A percentile compares a stretch with the other conserved stretches of the same genome.
Conservation (phyloP, 2,888 invertebrate species). For the Perizoma affinitatum region DNA sequence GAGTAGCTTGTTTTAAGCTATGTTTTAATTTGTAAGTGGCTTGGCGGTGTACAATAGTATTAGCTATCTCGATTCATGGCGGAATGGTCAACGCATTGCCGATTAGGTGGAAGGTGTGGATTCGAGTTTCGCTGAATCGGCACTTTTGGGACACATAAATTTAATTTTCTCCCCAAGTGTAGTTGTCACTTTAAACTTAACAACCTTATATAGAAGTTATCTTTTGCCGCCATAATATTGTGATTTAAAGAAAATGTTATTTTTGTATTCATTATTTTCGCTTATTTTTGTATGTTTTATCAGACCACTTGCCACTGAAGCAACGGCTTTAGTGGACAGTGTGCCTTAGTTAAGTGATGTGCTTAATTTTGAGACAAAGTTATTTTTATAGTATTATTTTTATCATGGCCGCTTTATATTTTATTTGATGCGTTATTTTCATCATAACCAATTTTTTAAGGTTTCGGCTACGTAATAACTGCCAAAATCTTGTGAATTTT, state of each 20-base stretch:
- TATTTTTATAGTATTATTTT: slow-evolving; percentile 27
- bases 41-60: too few species aligned
- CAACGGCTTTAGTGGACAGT: slow-evolving; percentile 30
- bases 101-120: too few species aligned
- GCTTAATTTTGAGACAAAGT: slow-evolving; percentile 17
- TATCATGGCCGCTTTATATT: slow-evolving; percentile 19
- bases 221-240: slow-evolving; percentile 46
- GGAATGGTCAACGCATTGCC: too few species aligned
- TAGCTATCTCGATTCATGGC: too few species aligned
- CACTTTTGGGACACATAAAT: too few species aligned
- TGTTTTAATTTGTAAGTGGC: too few species aligned
- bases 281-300: slow-evolving; percentile 46
- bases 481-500: slow-evolving; percentile 20
- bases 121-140: too few species aligned
- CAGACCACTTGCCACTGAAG: slow-evolving; percentile 35
- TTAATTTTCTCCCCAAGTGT: too few species aligned
- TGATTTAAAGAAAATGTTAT: slow-evolving; percentile 64
- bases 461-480: slow-evolving; percentile 10
- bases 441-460: slow-evolving; percentile 2
- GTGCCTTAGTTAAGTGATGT: slow-evolving; percentile 5
- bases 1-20: too few species aligned
- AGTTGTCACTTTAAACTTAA: too few species aligned
- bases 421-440: neutral
- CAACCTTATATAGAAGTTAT: too few species aligned
- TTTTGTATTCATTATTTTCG: slow-evolving; percentile 69